Evolutionary conservation across 2,797 vertebrate genomes (phyloP).

Genomic region (Coregonus sp.): DNA sequence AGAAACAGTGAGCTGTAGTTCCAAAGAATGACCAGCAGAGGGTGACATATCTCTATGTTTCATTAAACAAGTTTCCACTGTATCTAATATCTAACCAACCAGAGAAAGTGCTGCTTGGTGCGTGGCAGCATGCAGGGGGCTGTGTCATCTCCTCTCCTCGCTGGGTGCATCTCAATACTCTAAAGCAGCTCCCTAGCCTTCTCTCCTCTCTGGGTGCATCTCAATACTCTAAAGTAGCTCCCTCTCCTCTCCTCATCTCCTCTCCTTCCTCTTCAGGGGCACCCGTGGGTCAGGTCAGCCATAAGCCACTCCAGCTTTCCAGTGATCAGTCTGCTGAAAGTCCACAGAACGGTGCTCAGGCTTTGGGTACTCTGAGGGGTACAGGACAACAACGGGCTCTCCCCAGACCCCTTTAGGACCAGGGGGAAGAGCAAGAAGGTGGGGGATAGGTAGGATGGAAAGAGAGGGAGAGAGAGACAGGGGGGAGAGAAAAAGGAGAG

Average conservation of each 20-base stretch:
- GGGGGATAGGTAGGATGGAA: background rate
- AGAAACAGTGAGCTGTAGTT: constrained; percentile 3
- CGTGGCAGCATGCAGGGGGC: background rate
- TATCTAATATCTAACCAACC: background rate
- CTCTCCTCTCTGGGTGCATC: background rate
- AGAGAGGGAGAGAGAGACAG: too few species aligned
- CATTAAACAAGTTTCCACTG: background rate
- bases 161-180: background rate
- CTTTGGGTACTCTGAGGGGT: constrained; percentile 53
- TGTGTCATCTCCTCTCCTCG: background rate
- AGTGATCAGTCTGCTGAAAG: constrained; percentile 65
- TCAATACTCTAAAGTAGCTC: background rate
- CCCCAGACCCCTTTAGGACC: constrained; percentile 62
- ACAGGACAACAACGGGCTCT: constrained; percentile 52
- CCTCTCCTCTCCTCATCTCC: constrained; percentile 14
- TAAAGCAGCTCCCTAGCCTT: background rate
- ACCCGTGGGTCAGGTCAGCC: constrained; percentile 56
- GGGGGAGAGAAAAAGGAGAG: too few species aligned
- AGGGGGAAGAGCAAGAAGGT: background rate
- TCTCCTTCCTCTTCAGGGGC: constrained; percentile 31
- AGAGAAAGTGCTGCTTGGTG: background rate
- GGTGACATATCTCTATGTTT: constrained; percentile 17
- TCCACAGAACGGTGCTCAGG: constrained; percentile 56
- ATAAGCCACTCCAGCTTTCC: constrained; percentile 73
- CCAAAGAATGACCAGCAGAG: constrained; percentile 21